These are phyloP conservation scores for Tetranychus truncatus DNA, from an alignment of 2,888 invertebrate species.

Conservation along the genomic window DNA sequence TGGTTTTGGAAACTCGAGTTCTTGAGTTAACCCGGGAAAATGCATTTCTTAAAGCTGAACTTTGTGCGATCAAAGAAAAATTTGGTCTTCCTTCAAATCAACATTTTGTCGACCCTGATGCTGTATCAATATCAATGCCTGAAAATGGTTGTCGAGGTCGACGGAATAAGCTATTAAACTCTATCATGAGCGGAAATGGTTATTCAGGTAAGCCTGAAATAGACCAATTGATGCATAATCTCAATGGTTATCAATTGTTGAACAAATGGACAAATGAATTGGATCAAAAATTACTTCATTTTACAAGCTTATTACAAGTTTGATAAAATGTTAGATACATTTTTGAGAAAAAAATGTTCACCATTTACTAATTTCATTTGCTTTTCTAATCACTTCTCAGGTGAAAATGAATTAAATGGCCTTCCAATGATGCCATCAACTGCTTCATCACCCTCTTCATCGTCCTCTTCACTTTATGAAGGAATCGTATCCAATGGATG, in stretches of 20 bases:
- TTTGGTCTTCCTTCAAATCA: constrained; percentile 58
- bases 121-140: constrained; percentile 15
- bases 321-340: too few relatives aligned
- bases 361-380: too few relatives aligned
- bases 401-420: constrained; percentile 13
- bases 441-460: background rate
- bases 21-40: constrained; percentile 87
- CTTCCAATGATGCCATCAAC: constrained; percentile 16
- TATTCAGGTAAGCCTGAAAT: background rate
- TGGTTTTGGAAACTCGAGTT: constrained; percentile 83
- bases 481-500: background rate
- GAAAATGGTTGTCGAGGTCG: constrained; percentile 20
- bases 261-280: too few relatives aligned
- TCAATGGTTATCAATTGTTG: background rate
- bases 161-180: constrained; percentile 24
- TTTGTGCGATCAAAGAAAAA: constrained; percentile 78
- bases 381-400: background rate
- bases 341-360: background rate
- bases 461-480: background rate
- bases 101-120: constrained; percentile 20
- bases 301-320: too few relatives aligned
- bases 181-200: constrained; percentile 19
- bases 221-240: background rate
- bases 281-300: too few relatives aligned
- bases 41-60: constrained; percentile 73